A percentile compares a stretch with the other conserved stretches of the same genome.
phyloP scores from a whole-genome alignment of 1,140 invertebrate species.

The Stenopsyche tienmushanensis region DNA sequence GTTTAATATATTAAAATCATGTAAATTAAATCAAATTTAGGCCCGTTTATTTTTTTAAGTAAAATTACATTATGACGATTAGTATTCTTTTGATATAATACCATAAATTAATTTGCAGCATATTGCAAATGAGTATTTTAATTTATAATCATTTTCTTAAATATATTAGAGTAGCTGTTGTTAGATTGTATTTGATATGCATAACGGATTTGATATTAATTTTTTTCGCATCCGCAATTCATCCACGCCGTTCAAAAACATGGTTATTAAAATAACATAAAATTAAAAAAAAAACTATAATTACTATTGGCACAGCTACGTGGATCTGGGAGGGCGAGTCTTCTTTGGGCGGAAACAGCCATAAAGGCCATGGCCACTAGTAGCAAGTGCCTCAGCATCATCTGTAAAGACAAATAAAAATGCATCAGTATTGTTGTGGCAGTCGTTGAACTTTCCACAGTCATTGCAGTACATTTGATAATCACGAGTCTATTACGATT shows the following conservation, averaged over 20 bases:
- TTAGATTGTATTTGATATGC: too few species aligned
- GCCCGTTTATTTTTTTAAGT: too few species aligned
- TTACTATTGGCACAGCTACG: constrained; percentile 84
- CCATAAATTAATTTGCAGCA: too few species aligned
- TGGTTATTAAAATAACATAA: background rate
- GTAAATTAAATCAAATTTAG: too few species aligned
- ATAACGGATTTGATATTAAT: too few species aligned
- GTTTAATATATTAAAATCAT: too few species aligned
- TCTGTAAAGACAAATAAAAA: constrained; percentile 30
- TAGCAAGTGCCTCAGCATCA: constrained; percentile 39
- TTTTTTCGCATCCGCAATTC: too few species aligned
- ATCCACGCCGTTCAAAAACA: background rate
- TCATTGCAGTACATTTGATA: background rate
- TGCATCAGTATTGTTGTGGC: background rate
- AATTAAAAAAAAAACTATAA: constrained; percentile 51
- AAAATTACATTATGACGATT: too few species aligned
- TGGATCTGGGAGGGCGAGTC: constrained; percentile 83
- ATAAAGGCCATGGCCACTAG: constrained; percentile 29
- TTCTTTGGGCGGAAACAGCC: constrained; percentile 64
- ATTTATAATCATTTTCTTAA: too few species aligned
- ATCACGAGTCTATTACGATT: background rate
- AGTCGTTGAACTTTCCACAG: background rate
- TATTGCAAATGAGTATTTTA: too few species aligned
- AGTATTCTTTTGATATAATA: too few species aligned
- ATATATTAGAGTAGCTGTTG: too few species aligned